Conservation (phyloP, 1,140 invertebrate genomes). For the Drosophila sp. region DNA sequence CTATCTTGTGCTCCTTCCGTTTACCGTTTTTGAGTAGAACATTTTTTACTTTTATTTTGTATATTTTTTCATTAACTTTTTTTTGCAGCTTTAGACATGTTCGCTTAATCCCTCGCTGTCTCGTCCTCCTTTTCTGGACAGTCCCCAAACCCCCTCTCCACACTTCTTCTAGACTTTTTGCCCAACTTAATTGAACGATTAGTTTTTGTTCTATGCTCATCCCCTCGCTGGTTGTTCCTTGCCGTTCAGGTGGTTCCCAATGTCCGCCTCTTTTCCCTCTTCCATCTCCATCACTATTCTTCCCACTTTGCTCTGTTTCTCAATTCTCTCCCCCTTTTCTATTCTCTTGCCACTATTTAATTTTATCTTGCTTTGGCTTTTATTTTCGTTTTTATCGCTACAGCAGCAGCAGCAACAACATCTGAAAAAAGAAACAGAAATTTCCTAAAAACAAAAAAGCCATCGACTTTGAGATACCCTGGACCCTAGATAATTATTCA, state of each 20-base stretch:
- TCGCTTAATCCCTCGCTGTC: background rate
- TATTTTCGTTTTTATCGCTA: conserved; percentile 68
- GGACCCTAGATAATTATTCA: background rate
- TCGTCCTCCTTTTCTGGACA: background rate
- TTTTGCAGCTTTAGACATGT: conserved; percentile 66
- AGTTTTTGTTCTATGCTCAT: conserved; percentile 63
- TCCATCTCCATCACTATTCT: background rate
- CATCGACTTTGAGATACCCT: background rate
- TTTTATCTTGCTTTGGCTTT: conserved; percentile 72
- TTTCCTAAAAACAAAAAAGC: background rate
- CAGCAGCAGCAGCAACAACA: conserved; percentile 13
- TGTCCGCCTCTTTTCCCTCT: conserved; percentile 8
- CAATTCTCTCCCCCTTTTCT: conserved; percentile 12
- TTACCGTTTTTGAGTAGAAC: conserved; percentile 5
- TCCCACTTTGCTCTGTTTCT: background rate
- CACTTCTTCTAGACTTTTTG: conserved; percentile 11
- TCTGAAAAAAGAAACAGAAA: background rate
- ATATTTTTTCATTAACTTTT: conserved; percentile 70
- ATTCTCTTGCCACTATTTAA: conserved; percentile 70
- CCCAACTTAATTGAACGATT: conserved; percentile 77
- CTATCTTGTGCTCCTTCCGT: background rate
- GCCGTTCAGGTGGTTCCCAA: conserved; percentile 26
- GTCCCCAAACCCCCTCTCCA: background rate
- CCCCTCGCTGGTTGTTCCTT: background rate
- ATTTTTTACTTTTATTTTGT: conserved; percentile 12